These are phyloP conservation scores for Lordiphosa stackelbergi DNA, from an alignment of 1,140 invertebrate genomes.

Conservation along the genomic window DNA sequence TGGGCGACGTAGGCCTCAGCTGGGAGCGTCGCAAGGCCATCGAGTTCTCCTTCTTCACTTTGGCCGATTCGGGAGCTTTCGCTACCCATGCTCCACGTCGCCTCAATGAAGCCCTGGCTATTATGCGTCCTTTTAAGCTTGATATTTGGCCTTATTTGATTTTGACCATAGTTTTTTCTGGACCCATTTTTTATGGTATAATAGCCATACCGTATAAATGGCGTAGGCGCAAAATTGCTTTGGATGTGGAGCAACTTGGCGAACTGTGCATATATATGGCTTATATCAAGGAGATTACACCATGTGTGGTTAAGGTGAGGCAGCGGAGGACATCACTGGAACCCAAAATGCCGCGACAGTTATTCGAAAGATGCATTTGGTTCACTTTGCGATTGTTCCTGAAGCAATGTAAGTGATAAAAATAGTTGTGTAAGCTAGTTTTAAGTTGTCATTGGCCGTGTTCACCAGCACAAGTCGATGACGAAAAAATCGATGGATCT, in stretches of 20 bases:
- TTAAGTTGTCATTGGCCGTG: no score
- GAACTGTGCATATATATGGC: conserved; percentile 38
- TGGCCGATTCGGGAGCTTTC: conserved; percentile 85
- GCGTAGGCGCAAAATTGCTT: conserved; percentile 22
- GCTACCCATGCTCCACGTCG: conserved; percentile 83
- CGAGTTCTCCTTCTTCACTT: conserved; percentile 84
- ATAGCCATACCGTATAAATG: conserved; percentile 78
- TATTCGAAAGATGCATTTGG: conserved; percentile 83
- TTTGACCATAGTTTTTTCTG: conserved; percentile 78
- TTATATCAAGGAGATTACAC: conserved; percentile 72
- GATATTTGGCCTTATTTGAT: conserved; percentile 81
- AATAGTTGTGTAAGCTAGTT: no score
- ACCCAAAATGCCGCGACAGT: conserved; percentile 64
- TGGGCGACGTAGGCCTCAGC: conserved; percentile 84
- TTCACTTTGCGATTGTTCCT: conserved; percentile 82
- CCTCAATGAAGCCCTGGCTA: conserved; percentile 83
- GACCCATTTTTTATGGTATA: conserved; percentile 79
- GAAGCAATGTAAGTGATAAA: conserved; percentile 80
- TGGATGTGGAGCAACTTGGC: conserved; percentile 39
- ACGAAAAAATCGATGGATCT: no score
- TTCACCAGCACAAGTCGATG: no score
- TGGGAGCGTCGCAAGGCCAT: conserved; percentile 83
- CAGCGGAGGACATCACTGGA: background rate
- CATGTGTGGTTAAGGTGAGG: conserved; percentile 15
- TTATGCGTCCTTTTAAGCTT: conserved; percentile 83